These are phyloP conservation scores for Synergus laeviventris DNA, from an alignment of 2,888 invertebrate species.

Conservation along the genomic window DNA sequence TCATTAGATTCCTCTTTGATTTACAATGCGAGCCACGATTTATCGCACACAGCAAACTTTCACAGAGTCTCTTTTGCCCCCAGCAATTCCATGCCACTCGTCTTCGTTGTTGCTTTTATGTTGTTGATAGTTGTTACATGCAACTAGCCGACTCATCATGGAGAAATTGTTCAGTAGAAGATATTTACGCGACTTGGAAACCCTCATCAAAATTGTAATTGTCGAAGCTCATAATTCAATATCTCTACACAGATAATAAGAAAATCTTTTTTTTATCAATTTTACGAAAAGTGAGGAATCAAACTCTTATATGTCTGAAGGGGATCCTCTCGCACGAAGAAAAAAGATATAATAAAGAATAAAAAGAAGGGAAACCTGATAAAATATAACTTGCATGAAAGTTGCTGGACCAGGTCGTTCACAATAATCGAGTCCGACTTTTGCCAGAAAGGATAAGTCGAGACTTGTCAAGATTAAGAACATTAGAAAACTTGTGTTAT, in stretches of 20 bases:
- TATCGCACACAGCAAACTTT: conserved; percentile 42
- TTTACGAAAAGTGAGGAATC: not conserved
- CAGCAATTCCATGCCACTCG: conserved; percentile 40
- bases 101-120: not conserved
- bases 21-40: conserved; percentile 48
- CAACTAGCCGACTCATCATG: conserved; percentile 16
- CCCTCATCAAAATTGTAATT: conserved; percentile 22
- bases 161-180: conserved; percentile 2
- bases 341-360: conserved; percentile 21
- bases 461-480: conserved; percentile 20
- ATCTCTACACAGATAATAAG: not conserved
- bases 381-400: conserved; percentile 23
- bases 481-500: not conserved
- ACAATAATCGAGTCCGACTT: conserved; percentile 25
- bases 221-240: conserved; percentile 13
- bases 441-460: conserved; percentile 22
- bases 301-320: not conserved
- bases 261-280: not conserved
- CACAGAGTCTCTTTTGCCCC: conserved; percentile 33
- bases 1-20: conserved; percentile 50
- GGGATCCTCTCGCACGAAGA: not conserved
- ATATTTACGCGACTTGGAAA: conserved; percentile 18
- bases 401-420: conserved; percentile 30
- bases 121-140: not conserved
- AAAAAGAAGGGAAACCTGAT: conserved; percentile 29